phyloP scores from a whole-genome alignment of 2,797 vertebrate species.

The Pipistrellus nathusii region DNA sequence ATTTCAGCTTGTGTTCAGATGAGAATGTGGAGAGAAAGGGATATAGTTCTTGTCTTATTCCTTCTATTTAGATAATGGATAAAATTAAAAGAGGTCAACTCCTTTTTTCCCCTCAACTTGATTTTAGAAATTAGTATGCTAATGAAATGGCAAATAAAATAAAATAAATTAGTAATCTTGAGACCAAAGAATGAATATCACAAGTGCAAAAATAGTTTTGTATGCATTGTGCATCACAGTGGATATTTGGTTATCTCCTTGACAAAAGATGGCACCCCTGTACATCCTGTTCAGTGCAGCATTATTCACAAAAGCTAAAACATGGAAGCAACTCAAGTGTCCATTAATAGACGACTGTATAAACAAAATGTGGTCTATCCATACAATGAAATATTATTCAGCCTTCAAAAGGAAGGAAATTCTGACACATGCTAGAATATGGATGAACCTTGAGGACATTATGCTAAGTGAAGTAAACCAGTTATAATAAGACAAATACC shows the following conservation, averaged over 20 bases:
- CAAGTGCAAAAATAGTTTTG: neutral
- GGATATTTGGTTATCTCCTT: neutral
- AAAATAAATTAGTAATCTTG: neutral
- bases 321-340: neutral
- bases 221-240: neutral
- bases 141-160: neutral
- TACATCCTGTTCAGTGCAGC: neutral
- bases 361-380: neutral
- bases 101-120: neutral
- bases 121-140: slow-evolving; percentile 13
- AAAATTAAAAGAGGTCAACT: too few relatives aligned
- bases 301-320: neutral
- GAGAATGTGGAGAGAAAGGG: neutral
- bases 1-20: slow-evolving; percentile 30
- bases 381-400: neutral
- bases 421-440: neutral
- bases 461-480: slow-evolving; percentile 8
- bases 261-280: neutral
- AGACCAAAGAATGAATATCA: neutral
- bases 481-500: neutral
- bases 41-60: neutral
- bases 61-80: slow-evolving; percentile 10
- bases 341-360: neutral
- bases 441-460: neutral
- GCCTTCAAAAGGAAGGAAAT: neutral